Percentiles rank a stretch among this genome's conserved stretches.
phyloP scores from a whole-genome alignment of 2,888 invertebrate genomes.

The Mongoloraphidia duomilia region DNA sequence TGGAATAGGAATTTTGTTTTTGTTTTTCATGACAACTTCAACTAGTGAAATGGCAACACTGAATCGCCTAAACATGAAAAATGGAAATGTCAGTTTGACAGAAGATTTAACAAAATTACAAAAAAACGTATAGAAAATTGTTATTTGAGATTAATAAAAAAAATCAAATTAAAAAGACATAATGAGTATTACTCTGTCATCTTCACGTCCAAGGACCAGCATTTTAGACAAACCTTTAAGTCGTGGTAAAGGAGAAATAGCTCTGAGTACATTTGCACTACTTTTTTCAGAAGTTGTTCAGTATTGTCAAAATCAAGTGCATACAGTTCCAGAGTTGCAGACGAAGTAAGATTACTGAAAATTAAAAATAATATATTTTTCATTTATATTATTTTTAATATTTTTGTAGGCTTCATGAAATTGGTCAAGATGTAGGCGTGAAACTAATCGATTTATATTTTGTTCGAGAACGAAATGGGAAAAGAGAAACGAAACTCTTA shows the following conservation, averaged over 20 bases:
- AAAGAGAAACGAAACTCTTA: conserved; percentile 86
- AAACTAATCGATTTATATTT: conserved; percentile 88
- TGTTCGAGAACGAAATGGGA: conserved; percentile 82
- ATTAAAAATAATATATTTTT: conserved; percentile 11
- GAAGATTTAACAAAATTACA: too few relatives aligned
- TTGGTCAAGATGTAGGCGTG: conserved; percentile 90
- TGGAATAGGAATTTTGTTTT: too few relatives aligned
- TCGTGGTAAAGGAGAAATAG: conserved; percentile 85
- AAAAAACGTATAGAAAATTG: too few relatives aligned
- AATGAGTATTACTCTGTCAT: conserved; percentile 6
- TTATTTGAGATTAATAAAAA: background rate
- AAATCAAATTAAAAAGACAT: background rate
- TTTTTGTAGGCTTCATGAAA: conserved; percentile 65
- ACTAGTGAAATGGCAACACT: too few relatives aligned
- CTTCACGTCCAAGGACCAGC: conserved; percentile 47
- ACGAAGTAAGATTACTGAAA: conserved; percentile 56
- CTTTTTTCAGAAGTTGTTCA: conserved; percentile 97
- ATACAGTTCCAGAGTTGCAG: conserved; percentile 89
- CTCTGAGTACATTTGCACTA: conserved; percentile 82
- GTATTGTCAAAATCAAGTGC: conserved; percentile 92
- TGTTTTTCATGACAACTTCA: too few relatives aligned
- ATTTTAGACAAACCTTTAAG: conserved; percentile 84
- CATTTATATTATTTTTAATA: conserved; percentile 3
- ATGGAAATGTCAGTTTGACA: too few relatives aligned
- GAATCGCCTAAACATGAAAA: too few relatives aligned